A percentile compares a stretch with the other conserved stretches of the same genome.
Conservation (phyloP, 2,113 vertebrate species). For the Plestiodon gilberti region DNA sequence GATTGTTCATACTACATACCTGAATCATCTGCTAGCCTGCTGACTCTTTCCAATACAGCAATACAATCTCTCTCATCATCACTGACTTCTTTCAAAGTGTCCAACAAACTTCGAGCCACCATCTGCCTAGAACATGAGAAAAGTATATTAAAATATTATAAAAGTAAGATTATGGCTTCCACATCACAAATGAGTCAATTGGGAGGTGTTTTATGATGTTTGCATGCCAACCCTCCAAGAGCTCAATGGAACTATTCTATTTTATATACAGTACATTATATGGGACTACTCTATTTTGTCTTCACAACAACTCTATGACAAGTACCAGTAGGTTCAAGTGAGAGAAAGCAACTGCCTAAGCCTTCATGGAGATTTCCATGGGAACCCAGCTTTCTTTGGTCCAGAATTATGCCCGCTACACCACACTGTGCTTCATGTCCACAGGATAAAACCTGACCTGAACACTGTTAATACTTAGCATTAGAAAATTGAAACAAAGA, state of each 20-base stretch:
- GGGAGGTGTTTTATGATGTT: neutral
- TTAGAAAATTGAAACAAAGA: neutral
- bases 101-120: constrained; percentile 91
- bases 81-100: constrained; percentile 90
- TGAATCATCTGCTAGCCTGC: constrained; percentile 89
- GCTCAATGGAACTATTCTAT: neutral
- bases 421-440: neutral
- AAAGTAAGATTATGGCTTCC: neutral
- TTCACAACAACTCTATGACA: neutral
- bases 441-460: neutral
- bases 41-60: constrained; percentile 88
- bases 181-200: neutral
- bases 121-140: constrained; percentile 83
- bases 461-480: neutral
- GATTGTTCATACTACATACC: constrained; percentile 72
- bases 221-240: neutral
- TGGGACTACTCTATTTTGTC: neutral
- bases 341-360: neutral
- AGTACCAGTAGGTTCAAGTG: neutral
- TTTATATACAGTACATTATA: neutral
- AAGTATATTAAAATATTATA: constrained; percentile 48
- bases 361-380: neutral
- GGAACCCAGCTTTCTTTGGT: neutral
- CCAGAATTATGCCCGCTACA: neutral
- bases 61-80: constrained; percentile 90